Percentiles rank a stretch among this genome's conserved stretches.
Conservation (phyloP, 1,140 invertebrate genomes). For the Coenobita brevimanus region DNA sequence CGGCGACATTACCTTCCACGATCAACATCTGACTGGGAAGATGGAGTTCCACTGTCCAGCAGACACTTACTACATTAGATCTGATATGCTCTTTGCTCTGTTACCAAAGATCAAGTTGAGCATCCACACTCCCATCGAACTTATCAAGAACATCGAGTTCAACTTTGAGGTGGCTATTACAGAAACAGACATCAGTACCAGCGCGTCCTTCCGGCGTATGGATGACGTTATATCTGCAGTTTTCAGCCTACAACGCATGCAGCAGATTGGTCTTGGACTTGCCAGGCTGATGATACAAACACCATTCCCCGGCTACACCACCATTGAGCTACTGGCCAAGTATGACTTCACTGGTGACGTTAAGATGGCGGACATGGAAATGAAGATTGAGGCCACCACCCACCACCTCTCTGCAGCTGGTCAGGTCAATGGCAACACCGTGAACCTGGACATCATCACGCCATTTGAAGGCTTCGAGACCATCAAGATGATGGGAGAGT, state of each 20-base stretch:
- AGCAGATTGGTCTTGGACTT: constrained; percentile 36
- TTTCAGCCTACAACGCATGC: background rate
- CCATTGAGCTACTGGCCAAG: constrained; percentile 16
- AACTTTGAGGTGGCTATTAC: background rate
- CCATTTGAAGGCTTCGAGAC: constrained; percentile 40
- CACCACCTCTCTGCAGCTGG: constrained; percentile 25
- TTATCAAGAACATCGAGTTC: constrained; percentile 28
- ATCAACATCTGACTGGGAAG: background rate
- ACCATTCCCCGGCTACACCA: constrained; percentile 23
- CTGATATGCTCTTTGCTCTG: constrained; percentile 9
- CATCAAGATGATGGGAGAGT: constrained; percentile 33
- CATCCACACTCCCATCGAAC: constrained; percentile 32
- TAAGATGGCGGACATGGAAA: constrained; percentile 16
- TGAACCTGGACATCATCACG: constrained; percentile 17
- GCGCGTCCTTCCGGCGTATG: background rate
- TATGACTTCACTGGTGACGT: constrained; percentile 45
- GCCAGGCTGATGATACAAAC: background rate
- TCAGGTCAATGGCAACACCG: constrained; percentile 18
- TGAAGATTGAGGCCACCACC: constrained; percentile 27
- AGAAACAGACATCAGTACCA: constrained; percentile 1
- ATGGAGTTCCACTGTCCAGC: background rate
- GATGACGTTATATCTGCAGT: constrained; percentile 31
- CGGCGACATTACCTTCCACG: background rate
- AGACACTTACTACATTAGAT: constrained; percentile 29
- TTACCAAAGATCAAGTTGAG: constrained; percentile 31